Percentiles rank a stretch among this genome's conserved stretches.
These are phyloP conservation scores for Urophycis tenuis DNA, from an alignment of 2,797 vertebrate genomes.

Conservation along the genomic window DNA sequence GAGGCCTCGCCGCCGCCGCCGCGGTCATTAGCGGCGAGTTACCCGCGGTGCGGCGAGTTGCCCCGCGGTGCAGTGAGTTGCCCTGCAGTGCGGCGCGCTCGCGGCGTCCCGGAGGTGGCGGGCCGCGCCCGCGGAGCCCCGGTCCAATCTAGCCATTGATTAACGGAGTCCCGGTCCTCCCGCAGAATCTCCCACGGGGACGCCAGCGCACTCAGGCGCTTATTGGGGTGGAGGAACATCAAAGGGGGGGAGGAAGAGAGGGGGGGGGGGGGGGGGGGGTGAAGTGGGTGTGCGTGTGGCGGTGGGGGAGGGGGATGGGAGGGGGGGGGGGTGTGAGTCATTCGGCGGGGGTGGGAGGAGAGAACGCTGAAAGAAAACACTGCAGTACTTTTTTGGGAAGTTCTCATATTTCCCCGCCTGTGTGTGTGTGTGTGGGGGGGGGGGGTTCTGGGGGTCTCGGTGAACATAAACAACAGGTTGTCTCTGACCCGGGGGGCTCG, in stretches of 20 bases:
- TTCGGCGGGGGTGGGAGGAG: slow-evolving; percentile 46
- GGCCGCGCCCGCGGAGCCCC: slow-evolving; percentile 61
- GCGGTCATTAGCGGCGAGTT: slow-evolving; percentile 70
- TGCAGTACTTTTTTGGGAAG: slow-evolving; percentile 59
- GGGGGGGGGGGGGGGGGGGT: slow-evolving; percentile 31
- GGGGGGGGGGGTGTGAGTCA: slow-evolving; percentile 47
- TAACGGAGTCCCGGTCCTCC: slow-evolving; percentile 71
- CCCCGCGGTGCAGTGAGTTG: slow-evolving; percentile 69
- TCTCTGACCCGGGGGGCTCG: slow-evolving; percentile 45
- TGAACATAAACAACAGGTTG: slow-evolving; percentile 64
- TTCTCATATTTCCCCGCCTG: slow-evolving; percentile 63
- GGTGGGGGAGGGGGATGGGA: not conserved
- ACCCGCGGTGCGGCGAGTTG: slow-evolving; percentile 57
- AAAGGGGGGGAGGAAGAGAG: slow-evolving; percentile 66
- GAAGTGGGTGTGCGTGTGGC: not conserved
- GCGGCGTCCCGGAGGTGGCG: slow-evolving; percentile 55
- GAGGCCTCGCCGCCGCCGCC: too few relatives aligned
- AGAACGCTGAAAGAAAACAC: slow-evolving; percentile 45
- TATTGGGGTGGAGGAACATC: slow-evolving; percentile 68
- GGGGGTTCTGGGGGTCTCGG: slow-evolving; percentile 43
- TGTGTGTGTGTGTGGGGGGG: too few relatives aligned
- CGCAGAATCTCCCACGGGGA: slow-evolving; percentile 69
- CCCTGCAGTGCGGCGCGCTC: slow-evolving; percentile 56
- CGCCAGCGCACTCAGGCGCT: slow-evolving; percentile 69
- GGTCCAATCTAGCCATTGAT: slow-evolving; percentile 73